Evolutionary conservation across 2,113 vertebrate genomes (phyloP).

Genomic region (Alouatta palliata): DNA sequence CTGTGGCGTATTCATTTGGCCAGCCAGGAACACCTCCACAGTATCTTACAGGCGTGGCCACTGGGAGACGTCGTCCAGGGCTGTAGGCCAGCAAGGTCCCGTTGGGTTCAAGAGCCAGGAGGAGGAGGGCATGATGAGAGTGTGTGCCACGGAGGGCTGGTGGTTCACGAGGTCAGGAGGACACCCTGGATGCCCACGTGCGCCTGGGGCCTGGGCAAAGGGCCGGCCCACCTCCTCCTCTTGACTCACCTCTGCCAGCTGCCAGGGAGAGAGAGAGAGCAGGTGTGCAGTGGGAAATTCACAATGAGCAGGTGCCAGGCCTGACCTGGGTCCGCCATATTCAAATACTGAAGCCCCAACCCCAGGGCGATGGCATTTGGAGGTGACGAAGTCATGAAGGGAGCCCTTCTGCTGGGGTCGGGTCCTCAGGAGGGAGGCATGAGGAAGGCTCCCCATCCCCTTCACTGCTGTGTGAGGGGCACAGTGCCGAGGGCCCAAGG

Average conservation of each 20-base stretch:
- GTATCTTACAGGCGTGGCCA: rapidly evolving
- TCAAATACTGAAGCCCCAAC: rapidly evolving
- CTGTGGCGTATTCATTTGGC: neutral
- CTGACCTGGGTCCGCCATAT: rapidly evolving
- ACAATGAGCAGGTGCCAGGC: neutral
- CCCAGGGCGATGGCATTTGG: rapidly evolving
- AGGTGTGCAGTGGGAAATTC: neutral
- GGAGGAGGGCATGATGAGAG: rapidly evolving
- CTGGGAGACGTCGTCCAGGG: rapidly evolving
- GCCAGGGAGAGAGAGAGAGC: rapidly evolving
- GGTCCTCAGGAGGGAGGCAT: too few relatives aligned
- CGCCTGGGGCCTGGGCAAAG: rapidly evolving
- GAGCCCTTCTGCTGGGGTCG: rapidly evolving
- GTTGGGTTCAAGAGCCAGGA: rapidly evolving
- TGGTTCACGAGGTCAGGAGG: rapidly evolving
- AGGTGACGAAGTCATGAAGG: rapidly evolving
- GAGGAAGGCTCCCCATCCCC: too few relatives aligned
- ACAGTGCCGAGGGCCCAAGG: neutral
- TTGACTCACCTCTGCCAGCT: neutral
- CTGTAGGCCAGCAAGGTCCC: rapidly evolving
- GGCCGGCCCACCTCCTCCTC: rapidly evolving
- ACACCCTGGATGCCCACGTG: rapidly evolving
- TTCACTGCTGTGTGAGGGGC: rapidly evolving
- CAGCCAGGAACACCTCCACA: rapidly evolving
- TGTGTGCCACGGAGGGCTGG: rapidly evolving